A percentile compares a stretch with the other conserved stretches of the same genome.
These are phyloP conservation scores for Acanthurus lineatus DNA, from an alignment of 2,797 vertebrate species.

Conservation along the genomic window DNA sequence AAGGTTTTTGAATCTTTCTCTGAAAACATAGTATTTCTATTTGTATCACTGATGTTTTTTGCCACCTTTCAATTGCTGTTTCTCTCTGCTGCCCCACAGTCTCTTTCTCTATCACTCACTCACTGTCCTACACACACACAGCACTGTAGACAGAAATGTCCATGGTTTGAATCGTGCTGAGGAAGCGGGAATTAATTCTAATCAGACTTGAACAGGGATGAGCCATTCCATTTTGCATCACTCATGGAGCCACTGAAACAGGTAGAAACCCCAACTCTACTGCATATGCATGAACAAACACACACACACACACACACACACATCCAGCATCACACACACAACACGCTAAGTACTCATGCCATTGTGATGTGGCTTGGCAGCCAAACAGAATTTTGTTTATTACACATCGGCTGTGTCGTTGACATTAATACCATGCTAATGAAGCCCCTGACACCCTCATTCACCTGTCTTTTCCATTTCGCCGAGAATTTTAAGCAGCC, in stretches of 20 bases:
- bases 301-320: conserved; percentile 10
- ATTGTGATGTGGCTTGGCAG: conserved; percentile 54
- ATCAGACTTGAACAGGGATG: conserved; percentile 78
- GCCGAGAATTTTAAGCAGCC: conserved; percentile 47
- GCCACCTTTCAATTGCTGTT: conserved; percentile 21
- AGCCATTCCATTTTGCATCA: conserved; percentile 76
- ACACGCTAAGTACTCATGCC: conserved; percentile 10
- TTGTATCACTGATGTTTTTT: conserved; percentile 22
- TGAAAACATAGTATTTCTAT: conserved; percentile 24
- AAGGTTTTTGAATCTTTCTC: conserved; percentile 26
- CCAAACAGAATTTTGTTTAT: conserved; percentile 57
- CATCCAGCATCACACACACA: conserved; percentile 1
- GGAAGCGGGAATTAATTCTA: conserved; percentile 87
- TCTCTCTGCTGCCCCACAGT: no score
- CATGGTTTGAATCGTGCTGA: conserved; percentile 80
- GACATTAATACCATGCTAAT: conserved; percentile 75
- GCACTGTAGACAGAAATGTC: conserved; percentile 70
- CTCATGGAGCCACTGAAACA: conserved; percentile 71
- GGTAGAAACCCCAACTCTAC: conserved; percentile 32
- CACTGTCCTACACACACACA: not conserved
- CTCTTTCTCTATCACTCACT: conserved; percentile 7
- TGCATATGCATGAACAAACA: conserved; percentile 33
- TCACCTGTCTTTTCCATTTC: conserved; percentile 67
- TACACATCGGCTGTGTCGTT: conserved; percentile 52
- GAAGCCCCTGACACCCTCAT: conserved; percentile 59